A percentile compares a stretch with the other conserved stretches of the same genome.
Conservation (phyloP, 2,888 invertebrate genomes). For the Ophion costatus region DNA sequence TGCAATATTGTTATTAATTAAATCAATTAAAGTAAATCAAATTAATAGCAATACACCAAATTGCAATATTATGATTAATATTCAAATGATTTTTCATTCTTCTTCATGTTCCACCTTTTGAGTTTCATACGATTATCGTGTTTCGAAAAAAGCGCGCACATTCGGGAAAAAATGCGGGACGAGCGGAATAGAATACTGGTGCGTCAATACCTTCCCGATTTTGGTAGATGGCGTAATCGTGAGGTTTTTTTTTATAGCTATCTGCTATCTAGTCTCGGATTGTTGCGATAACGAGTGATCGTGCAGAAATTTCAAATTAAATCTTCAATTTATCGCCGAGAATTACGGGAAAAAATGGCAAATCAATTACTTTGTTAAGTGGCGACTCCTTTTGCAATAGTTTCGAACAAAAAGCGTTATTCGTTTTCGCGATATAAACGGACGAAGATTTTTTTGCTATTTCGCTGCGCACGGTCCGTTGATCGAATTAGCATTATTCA, state of each 20-base stretch:
- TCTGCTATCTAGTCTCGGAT: slow-evolving; percentile 3
- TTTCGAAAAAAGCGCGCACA: background rate
- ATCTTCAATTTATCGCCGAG: background rate
- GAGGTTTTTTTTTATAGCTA: background rate
- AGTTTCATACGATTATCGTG: background rate
- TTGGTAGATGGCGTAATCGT: background rate
- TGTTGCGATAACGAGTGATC: slow-evolving; percentile 11
- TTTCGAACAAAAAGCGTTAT: too few relatives aligned
- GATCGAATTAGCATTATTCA: background rate
- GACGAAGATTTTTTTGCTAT: background rate
- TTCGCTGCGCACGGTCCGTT: background rate
- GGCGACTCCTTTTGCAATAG: background rate
- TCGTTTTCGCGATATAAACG: background rate
- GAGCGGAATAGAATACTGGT: background rate
- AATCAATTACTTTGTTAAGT: background rate
- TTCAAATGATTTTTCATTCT: too few relatives aligned
- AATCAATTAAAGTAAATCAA: too few relatives aligned
- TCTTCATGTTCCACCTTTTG: too few relatives aligned
- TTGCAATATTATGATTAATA: too few relatives aligned
- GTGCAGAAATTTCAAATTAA: background rate
- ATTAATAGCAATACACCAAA: too few relatives aligned
- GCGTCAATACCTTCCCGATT: slow-evolving; percentile 15
- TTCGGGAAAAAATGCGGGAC: background rate
- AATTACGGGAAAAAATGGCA: background rate
- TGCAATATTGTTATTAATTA: too few relatives aligned